Percentiles rank a stretch among this genome's conserved stretches.
phyloP scores from a whole-genome alignment of 2,888 invertebrate species.

The Alentia gelatinosa region DNA sequence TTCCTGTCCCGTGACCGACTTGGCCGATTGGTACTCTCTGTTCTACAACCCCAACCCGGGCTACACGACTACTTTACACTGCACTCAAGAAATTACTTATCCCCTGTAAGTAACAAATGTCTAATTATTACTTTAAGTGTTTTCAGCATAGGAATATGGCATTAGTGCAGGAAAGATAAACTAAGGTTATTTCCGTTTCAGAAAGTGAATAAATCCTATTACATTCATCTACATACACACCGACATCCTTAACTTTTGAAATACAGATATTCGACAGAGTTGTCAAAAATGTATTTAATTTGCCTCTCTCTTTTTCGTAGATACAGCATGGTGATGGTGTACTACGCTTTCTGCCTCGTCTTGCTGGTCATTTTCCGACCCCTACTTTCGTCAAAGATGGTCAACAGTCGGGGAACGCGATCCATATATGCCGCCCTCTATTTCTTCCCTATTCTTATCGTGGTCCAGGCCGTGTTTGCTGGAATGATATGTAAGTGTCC shows the following conservation, averaged over 20 bases:
- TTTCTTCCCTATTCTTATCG: slow-evolving; percentile 92
- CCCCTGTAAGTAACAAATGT: slow-evolving; percentile 92
- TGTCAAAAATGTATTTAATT: no score
- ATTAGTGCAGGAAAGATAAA: no score
- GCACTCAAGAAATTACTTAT: slow-evolving; percentile 98
- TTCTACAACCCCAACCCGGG: slow-evolving; percentile 96
- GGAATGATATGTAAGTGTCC: slow-evolving; percentile 92
- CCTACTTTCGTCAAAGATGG: slow-evolving; percentile 84
- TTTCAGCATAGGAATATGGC: no score
- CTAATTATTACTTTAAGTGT: no score
- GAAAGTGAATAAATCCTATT: no score
- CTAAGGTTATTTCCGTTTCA: no score
- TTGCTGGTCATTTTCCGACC: slow-evolving; percentile 91
- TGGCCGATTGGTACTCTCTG: slow-evolving; percentile 98
- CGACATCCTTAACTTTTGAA: no score
- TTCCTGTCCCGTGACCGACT: slow-evolving; percentile 89
- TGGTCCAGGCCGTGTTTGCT: slow-evolving; percentile 93
- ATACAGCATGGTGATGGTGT: slow-evolving; percentile 94
- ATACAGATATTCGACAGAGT: no score
- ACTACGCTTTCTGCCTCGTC: slow-evolving; percentile 91
- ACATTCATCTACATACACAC: no score
- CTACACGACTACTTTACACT: slow-evolving; percentile 92
- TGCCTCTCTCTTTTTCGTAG: slow-evolving; percentile 83
- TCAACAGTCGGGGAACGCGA: slow-evolving; percentile 75
- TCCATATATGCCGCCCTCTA: slow-evolving; percentile 96